Percentiles rank a stretch among this genome's conserved stretches.
Conservation (phyloP, 92 coral and sea anemone species). For the Pocillopora grandis region DNA sequence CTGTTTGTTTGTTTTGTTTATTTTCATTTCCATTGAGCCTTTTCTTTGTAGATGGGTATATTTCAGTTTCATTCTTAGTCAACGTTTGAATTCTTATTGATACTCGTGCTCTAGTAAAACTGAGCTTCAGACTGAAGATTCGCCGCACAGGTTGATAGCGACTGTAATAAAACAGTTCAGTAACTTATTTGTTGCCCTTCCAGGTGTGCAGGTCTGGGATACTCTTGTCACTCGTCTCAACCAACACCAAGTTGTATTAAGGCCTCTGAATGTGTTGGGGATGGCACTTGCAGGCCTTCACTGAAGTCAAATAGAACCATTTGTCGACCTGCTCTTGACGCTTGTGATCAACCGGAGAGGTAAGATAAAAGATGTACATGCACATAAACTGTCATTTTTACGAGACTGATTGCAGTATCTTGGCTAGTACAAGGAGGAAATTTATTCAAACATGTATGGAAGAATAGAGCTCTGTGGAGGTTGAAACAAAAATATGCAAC, state of each 20-base stretch:
- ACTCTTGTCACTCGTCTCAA: conserved; percentile 67
- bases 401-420: background rate
- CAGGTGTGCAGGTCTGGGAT: conserved; percentile 60
- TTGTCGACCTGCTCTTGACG: conserved; percentile 81
- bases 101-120: too few relatives aligned
- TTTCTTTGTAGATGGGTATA: too few relatives aligned
- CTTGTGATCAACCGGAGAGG: conserved; percentile 91
- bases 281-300: conserved; percentile 67
- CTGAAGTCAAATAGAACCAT: conserved; percentile 74
- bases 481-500: too few relatives aligned
- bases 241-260: conserved; percentile 71
- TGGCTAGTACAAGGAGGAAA: too few relatives aligned
- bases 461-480: too few relatives aligned
- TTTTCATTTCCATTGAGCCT: too few relatives aligned
- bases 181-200: background rate
- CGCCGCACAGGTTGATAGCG: too few relatives aligned
- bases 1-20: too few relatives aligned
- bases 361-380: conserved; percentile 7
- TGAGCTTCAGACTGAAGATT: too few relatives aligned
- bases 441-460: too few relatives aligned
- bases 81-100: too few relatives aligned
- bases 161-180: background rate
- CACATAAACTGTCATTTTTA: background rate
- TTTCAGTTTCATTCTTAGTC: too few relatives aligned
- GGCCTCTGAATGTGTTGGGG: conserved; percentile 72